A percentile compares a stretch with the other conserved stretches of the same genome.
phyloP scores from a whole-genome alignment of 2,113 vertebrate genomes.

The Cavia aperea region DNA sequence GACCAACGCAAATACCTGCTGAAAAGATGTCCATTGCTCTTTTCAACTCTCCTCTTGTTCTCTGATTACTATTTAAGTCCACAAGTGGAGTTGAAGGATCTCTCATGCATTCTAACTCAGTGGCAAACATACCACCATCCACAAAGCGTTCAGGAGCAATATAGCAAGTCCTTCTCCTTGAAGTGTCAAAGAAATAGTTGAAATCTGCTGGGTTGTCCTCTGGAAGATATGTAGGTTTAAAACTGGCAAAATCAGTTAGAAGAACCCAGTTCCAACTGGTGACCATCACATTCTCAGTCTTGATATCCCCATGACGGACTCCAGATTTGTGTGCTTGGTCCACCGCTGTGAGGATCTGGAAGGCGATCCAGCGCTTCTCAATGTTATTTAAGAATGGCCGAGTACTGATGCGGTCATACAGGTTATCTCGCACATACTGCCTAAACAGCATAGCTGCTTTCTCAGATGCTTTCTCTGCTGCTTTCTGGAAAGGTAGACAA shows the following conservation, averaged over 20 bases:
- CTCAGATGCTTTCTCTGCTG: slow-evolving; percentile 83
- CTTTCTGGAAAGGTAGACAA: slow-evolving; percentile 94
- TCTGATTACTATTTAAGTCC: slow-evolving; percentile 93
- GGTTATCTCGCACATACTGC: slow-evolving; percentile 95
- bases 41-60: slow-evolving; percentile 90
- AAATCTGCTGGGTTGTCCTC: slow-evolving; percentile 99
- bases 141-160: slow-evolving; percentile 96
- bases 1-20: slow-evolving; percentile 82
- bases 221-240: slow-evolving; percentile 95
- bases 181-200: slow-evolving; percentile 99
- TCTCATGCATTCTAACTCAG: slow-evolving; percentile 82
- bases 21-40: slow-evolving; percentile 99
- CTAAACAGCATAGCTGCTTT: slow-evolving; percentile 95
- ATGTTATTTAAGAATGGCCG: slow-evolving; percentile 94
- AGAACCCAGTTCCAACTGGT: slow-evolving; percentile 99
- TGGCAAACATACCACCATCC: slow-evolving; percentile 92
- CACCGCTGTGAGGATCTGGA: slow-evolving; percentile 94
- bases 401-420: slow-evolving; percentile 96
- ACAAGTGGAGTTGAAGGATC: slow-evolving; percentile 95
- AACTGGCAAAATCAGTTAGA: slow-evolving; percentile 96
- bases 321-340: slow-evolving; percentile 95
- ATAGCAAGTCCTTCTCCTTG: slow-evolving; percentile 92
- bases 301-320: slow-evolving; percentile 96
- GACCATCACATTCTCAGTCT: slow-evolving; percentile 98
- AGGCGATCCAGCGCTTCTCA: slow-evolving; percentile 97